A percentile compares a stretch with the other conserved stretches of the same genome.
Evolutionary conservation across 2,888 invertebrate genomes (phyloP).

Genomic region (Cyclophora punctaria): DNA sequence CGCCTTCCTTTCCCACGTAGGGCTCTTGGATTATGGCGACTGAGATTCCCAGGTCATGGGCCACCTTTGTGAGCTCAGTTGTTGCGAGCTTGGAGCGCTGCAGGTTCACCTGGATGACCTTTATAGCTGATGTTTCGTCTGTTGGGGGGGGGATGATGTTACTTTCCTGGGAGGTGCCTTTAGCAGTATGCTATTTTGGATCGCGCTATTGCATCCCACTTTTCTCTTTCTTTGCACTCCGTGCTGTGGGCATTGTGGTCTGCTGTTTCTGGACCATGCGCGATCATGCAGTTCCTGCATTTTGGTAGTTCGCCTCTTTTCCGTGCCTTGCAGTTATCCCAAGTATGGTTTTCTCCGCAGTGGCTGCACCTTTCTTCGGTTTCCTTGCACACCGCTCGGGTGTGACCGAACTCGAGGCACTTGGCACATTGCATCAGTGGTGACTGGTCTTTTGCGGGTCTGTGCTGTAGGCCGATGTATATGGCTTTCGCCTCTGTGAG

Average conservation of each 20-base stretch:
- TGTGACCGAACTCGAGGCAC: slow-evolving; percentile 12
- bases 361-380: slow-evolving; percentile 6
- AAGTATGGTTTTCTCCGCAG: slow-evolving; percentile 5
- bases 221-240: neutral
- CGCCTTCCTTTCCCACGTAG: neutral
- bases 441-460: slow-evolving; percentile 9
- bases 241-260: slow-evolving; percentile 5
- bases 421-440: slow-evolving; percentile 11
- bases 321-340: neutral
- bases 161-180: too few species aligned
- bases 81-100: neutral
- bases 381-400: slow-evolving; percentile 5
- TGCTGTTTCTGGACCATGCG: neutral
- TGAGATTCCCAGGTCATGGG: neutral
- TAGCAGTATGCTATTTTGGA: neutral
- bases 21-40: neutral
- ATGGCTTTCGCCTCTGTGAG: neutral
- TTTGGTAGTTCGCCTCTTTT: neutral
- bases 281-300: slow-evolving; percentile 2
- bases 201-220: slow-evolving; percentile 4
- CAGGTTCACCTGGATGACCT: neutral
- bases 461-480: neutral
- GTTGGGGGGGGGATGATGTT: too few species aligned
- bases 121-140: too few species aligned
- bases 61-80: neutral